Percentiles rank a stretch among this genome's conserved stretches.
Evolutionary conservation across 2,888 invertebrate genomes (phyloP).

Genomic region (Phortica okadai): DNA sequence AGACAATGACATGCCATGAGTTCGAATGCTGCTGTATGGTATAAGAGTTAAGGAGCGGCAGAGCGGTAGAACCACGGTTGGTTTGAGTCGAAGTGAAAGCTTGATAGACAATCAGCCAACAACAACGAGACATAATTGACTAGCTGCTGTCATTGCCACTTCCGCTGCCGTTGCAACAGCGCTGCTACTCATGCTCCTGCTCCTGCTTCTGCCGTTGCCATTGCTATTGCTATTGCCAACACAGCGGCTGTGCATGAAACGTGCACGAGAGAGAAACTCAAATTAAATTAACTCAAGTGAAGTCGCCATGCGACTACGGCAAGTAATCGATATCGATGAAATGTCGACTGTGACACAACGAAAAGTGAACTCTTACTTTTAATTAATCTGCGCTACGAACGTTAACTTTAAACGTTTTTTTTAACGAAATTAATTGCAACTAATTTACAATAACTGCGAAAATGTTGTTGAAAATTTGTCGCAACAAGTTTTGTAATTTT

Average conservation of each 20-base stretch:
- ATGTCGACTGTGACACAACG: not conserved
- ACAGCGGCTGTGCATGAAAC: not conserved
- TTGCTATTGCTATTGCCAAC: not conserved
- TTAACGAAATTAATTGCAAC: too few species aligned
- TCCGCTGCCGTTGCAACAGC: not conserved
- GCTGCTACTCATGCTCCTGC: not conserved
- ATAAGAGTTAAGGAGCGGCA: too few species aligned
- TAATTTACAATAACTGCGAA: too few species aligned
- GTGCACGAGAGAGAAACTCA: not conserved
- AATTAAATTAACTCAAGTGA: not conserved
- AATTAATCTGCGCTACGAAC: too few species aligned
- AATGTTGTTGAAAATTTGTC: too few species aligned
- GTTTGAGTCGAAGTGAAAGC: not conserved
- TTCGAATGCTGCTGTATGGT: too few species aligned
- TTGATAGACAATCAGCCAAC: conserved; percentile 1
- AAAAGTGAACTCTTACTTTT: too few species aligned
- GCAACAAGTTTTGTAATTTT: too few species aligned
- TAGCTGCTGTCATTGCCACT: not conserved
- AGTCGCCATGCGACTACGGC: not conserved
- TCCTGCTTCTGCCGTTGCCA: not conserved
- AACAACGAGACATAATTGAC: not conserved
- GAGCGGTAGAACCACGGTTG: too few species aligned
- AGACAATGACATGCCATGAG: too few species aligned
- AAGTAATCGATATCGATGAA: not conserved
- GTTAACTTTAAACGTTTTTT: too few species aligned